Percentiles rank a stretch among this genome's conserved stretches.
Conservation (phyloP, 2,888 invertebrate species). For the Alitta virens region DNA sequence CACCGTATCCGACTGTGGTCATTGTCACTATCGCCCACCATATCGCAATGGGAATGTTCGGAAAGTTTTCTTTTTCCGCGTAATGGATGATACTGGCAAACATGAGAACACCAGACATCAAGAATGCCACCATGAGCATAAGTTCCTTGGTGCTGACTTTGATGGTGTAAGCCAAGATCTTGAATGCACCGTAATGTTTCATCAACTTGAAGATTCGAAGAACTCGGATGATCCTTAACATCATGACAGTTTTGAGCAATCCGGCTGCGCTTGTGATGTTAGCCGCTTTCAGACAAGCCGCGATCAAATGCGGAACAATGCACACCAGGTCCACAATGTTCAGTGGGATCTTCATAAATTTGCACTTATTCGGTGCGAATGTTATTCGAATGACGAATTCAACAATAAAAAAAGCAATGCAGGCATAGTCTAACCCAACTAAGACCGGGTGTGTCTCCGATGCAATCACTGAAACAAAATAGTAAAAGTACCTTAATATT, state of each 20-base stretch:
- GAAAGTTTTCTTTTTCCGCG: constrained; percentile 48
- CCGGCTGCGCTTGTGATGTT: constrained; percentile 24
- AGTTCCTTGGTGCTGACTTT: constrained; percentile 54
- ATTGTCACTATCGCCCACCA: constrained; percentile 57
- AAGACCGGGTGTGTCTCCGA: constrained; percentile 41
- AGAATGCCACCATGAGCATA: constrained; percentile 51
- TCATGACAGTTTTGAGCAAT: constrained; percentile 24
- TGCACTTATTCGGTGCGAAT: constrained; percentile 38
- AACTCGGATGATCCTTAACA: constrained; percentile 48
- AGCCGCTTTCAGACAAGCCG: constrained; percentile 43
- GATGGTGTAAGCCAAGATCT: constrained; percentile 51
- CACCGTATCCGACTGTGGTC: constrained; percentile 56
- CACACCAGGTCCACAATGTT: constrained; percentile 52
- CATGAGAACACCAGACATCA: constrained; percentile 53
- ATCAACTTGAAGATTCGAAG: constrained; percentile 55
- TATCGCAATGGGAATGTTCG: constrained; percentile 53
- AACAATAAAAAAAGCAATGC: constrained; percentile 46
- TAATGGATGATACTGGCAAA: constrained; percentile 54
- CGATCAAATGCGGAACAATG: constrained; percentile 46
- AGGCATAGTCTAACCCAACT: constrained; percentile 43
- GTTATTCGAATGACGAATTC: constrained; percentile 35
- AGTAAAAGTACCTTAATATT: too few species aligned
- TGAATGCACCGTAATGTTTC: constrained; percentile 56
- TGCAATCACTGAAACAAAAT: not conserved
- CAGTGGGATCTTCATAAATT: constrained; percentile 42